Base-by-base conservation (phyloP, 2,113 vertebrate genomes). In the Propithecus coquereli region DNA sequence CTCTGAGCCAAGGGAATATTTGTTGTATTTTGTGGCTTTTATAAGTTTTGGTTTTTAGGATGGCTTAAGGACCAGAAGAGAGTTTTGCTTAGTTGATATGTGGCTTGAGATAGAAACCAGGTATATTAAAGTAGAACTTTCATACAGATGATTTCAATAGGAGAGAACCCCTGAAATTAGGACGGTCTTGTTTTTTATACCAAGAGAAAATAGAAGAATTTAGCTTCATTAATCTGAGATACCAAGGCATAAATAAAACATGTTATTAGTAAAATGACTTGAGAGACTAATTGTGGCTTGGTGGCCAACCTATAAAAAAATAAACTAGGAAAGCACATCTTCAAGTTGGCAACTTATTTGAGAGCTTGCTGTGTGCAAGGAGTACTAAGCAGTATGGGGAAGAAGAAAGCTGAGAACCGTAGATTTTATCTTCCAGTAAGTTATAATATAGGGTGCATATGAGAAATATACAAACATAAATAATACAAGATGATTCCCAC, bases 11-110 rank as follows among this genome's bases (percentile, higher is more conserved):
- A 57, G 76, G 82, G 65, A 88, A 70, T 92, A 40, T 70, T 77
- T 84, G n/a, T 81, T 95, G 82, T 79, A 25, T 77, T 89, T 93
- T 85, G 30, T 83, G 76, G 34, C 57, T 92, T 22, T 50, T 86
- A 63, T 0, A 77, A 90, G 63, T 63, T 63, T 96, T 70, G 34
- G 27, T 43, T 92, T 94, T 79, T 92, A 65, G 85, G 63, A 52
- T 74, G 70, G 54, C 32, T 0, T 47, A 52, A 74, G 27, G 61
- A 63, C 40, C 91, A 27, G 50, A 50, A 43, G 47, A 59, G 45
- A 86, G 25, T 68, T 93, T 76, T 77, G 43, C 50, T 80, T 63
- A 14, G 40, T 47, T 66, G 27, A 17, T 65, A 25, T 12, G 25
- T 92, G 50, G 30, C 81, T 91, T 73, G 17, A 73, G 59, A 68